These are phyloP conservation scores for Venustoraphidia nigricollis DNA, from an alignment of 2,888 invertebrate genomes.

Conservation along the genomic window DNA sequence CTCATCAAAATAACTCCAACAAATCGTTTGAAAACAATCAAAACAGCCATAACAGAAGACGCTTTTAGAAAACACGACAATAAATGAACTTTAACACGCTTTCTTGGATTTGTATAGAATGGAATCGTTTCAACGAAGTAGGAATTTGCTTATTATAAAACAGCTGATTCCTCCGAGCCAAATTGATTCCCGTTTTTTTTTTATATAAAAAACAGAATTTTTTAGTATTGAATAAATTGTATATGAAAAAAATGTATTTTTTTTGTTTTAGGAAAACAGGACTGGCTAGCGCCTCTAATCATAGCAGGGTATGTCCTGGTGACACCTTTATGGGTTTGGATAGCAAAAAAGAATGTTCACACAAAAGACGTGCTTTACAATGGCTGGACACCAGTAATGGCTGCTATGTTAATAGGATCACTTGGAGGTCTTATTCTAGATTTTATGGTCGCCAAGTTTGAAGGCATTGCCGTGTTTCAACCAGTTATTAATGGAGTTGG, in stretches of 20 bases:
- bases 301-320: constrained; percentile 44
- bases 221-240: background rate
- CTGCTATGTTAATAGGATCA: constrained; percentile 69
- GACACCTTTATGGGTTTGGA: constrained; percentile 58
- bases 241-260: background rate
- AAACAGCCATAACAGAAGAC: too few relatives aligned
- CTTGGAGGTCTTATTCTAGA: constrained; percentile 61
- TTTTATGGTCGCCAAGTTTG: constrained; percentile 47
- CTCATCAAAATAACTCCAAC: too few relatives aligned
- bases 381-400: constrained; percentile 65
- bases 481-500: constrained; percentile 76
- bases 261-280: constrained; percentile 28
- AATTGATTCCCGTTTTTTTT: too few relatives aligned
- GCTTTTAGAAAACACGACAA: too few relatives aligned
- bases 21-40: too few relatives aligned
- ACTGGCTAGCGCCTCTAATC: constrained; percentile 48
- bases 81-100: too few relatives aligned
- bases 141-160: too few relatives aligned
- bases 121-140: too few relatives aligned
- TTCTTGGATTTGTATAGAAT: too few relatives aligned
- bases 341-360: constrained; percentile 51
- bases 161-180: too few relatives aligned
- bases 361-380: constrained; percentile 52
- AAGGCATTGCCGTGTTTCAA: constrained; percentile 61
- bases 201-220: background rate